These are phyloP conservation scores for Halictus ligatus DNA, from an alignment of 2,888 invertebrate species.

Conservation along the genomic window DNA sequence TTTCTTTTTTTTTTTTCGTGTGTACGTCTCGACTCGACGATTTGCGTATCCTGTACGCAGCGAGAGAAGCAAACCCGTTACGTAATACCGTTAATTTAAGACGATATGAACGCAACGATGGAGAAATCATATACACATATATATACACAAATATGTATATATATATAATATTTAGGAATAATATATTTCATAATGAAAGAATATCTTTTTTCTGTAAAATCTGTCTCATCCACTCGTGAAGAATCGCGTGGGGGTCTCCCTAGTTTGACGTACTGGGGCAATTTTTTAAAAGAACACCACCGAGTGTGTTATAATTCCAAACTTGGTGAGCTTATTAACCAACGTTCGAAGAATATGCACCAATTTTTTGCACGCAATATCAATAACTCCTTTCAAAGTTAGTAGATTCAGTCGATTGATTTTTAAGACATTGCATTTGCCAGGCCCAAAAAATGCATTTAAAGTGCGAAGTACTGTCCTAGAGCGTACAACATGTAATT, in stretches of 20 bases:
- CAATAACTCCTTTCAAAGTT: no score
- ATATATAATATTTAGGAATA: conserved; percentile 35
- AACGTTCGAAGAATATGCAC: no score
- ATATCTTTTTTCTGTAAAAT: conserved; percentile 27
- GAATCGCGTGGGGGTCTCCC: neutral
- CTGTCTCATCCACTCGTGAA: neutral
- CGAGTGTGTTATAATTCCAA: no score
- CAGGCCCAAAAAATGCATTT: no score
- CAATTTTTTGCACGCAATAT: no score
- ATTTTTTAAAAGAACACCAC: no score
- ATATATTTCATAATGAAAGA: conserved; percentile 37
- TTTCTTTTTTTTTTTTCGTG: conserved; percentile 31
- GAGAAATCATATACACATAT: conserved; percentile 30
- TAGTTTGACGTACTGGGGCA: no score
- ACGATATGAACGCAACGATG: conserved; percentile 21
- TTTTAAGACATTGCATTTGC: no score
- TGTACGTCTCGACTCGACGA: conserved; percentile 39
- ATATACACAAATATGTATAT: neutral
- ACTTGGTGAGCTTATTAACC: no score
- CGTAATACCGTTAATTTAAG: conserved; percentile 37
- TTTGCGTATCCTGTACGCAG: conserved; percentile 21
- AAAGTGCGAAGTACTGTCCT: no score
- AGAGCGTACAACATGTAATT: no score
- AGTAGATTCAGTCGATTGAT: no score
- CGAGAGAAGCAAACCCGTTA: conserved; percentile 12